These are phyloP conservation scores for Cariama cristata DNA, from an alignment of 2,113 vertebrate genomes.

Conservation along the genomic window DNA sequence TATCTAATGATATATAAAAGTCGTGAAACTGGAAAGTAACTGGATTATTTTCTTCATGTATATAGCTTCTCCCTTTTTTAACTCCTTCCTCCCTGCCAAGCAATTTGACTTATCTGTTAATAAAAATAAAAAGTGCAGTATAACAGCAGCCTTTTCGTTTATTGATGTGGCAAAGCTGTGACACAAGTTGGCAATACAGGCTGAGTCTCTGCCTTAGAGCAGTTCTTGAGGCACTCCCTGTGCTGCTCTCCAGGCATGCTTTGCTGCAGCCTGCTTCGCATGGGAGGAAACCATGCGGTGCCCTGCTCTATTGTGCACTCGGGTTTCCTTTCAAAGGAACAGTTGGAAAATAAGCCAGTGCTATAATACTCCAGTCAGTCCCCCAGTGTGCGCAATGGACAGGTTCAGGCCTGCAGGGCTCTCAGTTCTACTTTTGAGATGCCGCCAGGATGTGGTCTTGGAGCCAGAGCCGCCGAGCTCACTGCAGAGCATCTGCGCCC, in stretches of 20 bases:
- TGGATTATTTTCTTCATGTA: background rate
- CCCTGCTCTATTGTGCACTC: rapidly evolving
- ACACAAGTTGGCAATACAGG: background rate
- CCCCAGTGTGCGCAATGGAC: rapidly evolving
- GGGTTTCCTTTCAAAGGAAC: background rate
- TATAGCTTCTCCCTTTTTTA: background rate
- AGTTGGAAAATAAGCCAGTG: background rate
- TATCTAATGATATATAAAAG: background rate
- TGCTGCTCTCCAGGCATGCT: background rate
- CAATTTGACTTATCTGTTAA: background rate
- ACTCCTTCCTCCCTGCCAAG: background rate
- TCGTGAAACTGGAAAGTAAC: background rate
- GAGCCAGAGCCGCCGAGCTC: background rate
- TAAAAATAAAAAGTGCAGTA: background rate
- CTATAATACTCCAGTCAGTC: background rate
- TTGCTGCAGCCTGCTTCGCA: background rate
- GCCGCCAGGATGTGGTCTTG: rapidly evolving
- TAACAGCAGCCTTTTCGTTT: background rate
- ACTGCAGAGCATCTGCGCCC: rapidly evolving
- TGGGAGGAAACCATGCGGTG: rapidly evolving
- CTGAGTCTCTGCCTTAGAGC: background rate
- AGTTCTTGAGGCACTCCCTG: background rate
- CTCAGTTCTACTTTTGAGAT: background rate
- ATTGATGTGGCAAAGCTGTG: background rate
- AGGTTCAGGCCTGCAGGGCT: background rate